phyloP scores from a whole-genome alignment of 1,140 invertebrate genomes.

The Drosophila suzukii region DNA sequence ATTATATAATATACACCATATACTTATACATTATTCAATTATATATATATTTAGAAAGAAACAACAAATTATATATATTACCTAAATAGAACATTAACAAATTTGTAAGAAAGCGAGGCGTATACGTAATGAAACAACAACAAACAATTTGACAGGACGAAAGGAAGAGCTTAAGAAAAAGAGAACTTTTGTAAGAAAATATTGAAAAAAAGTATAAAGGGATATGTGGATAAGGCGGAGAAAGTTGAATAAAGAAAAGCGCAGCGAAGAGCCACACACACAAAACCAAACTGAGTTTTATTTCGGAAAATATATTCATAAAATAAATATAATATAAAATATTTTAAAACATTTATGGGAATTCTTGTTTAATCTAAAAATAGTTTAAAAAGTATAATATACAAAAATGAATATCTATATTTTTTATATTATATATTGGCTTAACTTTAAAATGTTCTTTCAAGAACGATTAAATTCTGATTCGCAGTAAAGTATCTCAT shows the following conservation, averaged over 20 bases:
- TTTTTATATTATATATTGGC: background rate
- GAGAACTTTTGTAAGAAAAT: constrained; percentile 30
- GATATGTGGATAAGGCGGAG: constrained; percentile 20
- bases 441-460: no score
- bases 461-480: no score
- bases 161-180: constrained; percentile 31
- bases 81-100: constrained; percentile 35
- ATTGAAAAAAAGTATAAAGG: constrained; percentile 2
- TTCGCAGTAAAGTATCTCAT: background rate
- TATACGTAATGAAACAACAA: constrained; percentile 35
- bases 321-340: no score
- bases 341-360: no score
- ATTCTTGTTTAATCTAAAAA: no score
- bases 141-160: constrained; percentile 10
- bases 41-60: constrained; percentile 25
- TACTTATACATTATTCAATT: constrained; percentile 37
- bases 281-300: background rate
- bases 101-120: constrained; percentile 35
- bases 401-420: no score
- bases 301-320: background rate
- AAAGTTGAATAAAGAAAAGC: constrained; percentile 37
- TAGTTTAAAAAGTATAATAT: no score
- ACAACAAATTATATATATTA: constrained; percentile 23
- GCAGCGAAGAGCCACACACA: constrained; percentile 29
- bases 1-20: constrained; percentile 35